phyloP scores from a whole-genome alignment of 2,888 invertebrate species.

The Herminia tarsipennalis region DNA sequence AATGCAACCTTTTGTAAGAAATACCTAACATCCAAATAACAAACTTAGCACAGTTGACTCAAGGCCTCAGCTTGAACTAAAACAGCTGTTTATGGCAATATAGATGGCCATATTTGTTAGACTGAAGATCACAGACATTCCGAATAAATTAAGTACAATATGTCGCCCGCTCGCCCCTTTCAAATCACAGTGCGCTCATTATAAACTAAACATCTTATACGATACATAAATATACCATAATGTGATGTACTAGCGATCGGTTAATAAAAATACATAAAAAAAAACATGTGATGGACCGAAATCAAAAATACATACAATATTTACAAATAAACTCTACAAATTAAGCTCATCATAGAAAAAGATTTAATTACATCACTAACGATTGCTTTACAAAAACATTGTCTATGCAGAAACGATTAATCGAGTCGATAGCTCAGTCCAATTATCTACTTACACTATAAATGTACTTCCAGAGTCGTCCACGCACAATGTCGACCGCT shows the following conservation, averaged over 20 bases:
- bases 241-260: constrained; percentile 50
- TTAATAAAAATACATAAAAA: constrained; percentile 24
- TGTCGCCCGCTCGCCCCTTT: constrained; percentile 30
- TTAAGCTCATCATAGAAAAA: constrained; percentile 77
- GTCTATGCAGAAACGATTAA: constrained; percentile 21
- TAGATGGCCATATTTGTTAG: constrained; percentile 50
- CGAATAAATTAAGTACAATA: constrained; percentile 55
- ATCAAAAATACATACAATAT: constrained; percentile 78
- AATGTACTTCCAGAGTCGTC: constrained; percentile 29
- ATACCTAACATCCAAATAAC: too few relatives aligned
- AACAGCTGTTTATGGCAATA: constrained; percentile 53
- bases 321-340: constrained; percentile 80
- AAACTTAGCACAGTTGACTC: too few relatives aligned
- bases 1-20: too few relatives aligned
- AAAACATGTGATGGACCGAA: constrained; percentile 65
- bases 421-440: constrained; percentile 55
- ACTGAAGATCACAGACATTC: constrained; percentile 61
- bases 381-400: constrained; percentile 59
- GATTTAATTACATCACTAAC: constrained; percentile 71
- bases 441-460: constrained; percentile 58
- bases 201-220: constrained; percentile 16
- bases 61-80: too few relatives aligned
- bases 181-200: constrained; percentile 29
- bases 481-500: constrained; percentile 30
- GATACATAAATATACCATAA: constrained; percentile 13